Conservation (phyloP, 2,113 vertebrate species). For the Oreochromis tanganicae region DNA sequence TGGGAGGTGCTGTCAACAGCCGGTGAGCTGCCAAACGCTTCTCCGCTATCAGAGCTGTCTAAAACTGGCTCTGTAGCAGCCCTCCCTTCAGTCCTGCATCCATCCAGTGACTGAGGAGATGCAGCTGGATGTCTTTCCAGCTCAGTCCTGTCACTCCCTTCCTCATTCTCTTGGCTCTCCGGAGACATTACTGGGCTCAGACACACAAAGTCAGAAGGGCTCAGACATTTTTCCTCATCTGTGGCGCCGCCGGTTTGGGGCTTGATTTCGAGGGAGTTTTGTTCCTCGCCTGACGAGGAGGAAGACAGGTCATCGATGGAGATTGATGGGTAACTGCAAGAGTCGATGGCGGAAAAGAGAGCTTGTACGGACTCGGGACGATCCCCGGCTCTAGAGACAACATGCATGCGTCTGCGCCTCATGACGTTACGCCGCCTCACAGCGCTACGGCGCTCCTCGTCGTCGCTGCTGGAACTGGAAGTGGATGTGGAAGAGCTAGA, state of each 20-base stretch:
- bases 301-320: slow-evolving; percentile 85
- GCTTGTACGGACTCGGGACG: slow-evolving; percentile 70
- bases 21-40: slow-evolving; percentile 8
- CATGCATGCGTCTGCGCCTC: slow-evolving; percentile 75
- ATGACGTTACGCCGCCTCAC: slow-evolving; percentile 82
- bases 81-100: slow-evolving; percentile 29
- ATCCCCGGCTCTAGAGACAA: slow-evolving; percentile 74
- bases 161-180: slow-evolving; percentile 39
- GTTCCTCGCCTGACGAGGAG: slow-evolving; percentile 72
- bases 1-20: background rate
- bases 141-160: slow-evolving; percentile 8
- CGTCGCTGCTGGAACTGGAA: slow-evolving; percentile 87
- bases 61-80: background rate
- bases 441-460: slow-evolving; percentile 72
- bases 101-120: background rate
- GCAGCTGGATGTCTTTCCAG: background rate
- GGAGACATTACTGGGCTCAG: slow-evolving; percentile 59
- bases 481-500: slow-evolving; percentile 79
- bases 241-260: background rate
- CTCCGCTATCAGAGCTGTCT: slow-evolving; percentile 22
- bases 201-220: slow-evolving; percentile 58
- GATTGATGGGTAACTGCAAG: slow-evolving; percentile 89
- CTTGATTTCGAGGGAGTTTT: slow-evolving; percentile 4
- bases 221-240: slow-evolving; percentile 42
- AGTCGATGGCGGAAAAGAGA: slow-evolving; percentile 82